A percentile compares a stretch with the other conserved stretches of the same genome.
Conservation (phyloP, 2,888 invertebrate species). For the Lysandra bellargus region DNA sequence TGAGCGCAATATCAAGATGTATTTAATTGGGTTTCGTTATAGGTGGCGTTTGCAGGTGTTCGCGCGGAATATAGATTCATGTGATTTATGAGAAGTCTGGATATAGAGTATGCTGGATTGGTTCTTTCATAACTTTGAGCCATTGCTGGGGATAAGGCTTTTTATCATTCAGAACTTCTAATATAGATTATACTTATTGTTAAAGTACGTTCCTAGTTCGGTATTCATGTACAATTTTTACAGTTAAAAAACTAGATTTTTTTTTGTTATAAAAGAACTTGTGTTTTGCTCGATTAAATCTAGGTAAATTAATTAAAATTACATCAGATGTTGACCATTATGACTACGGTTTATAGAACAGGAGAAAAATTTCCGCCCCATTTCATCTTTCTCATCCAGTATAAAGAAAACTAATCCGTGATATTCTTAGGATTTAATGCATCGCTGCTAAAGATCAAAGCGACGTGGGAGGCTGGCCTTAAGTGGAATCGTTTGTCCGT, state of each 20-base stretch:
- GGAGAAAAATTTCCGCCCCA: background rate
- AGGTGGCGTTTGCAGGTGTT: slow-evolving; percentile 63
- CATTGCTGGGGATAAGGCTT: background rate
- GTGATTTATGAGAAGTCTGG: slow-evolving; percentile 55
- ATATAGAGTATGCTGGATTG: slow-evolving; percentile 41
- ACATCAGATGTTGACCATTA: background rate
- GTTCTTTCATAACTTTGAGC: background rate
- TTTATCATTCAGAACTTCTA: too few relatives aligned
- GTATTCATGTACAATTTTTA: background rate
- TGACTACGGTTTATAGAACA: background rate
- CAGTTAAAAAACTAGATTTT: background rate
- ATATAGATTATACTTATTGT: background rate
- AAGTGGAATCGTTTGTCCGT: slow-evolving; percentile 42
- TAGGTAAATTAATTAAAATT: background rate
- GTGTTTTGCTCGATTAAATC: background rate
- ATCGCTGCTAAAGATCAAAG: slow-evolving; percentile 56
- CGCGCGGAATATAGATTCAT: slow-evolving; percentile 65
- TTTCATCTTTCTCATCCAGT: slow-evolving; percentile 46
- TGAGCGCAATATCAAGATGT: slow-evolving; percentile 70
- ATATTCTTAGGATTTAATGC: slow-evolving; percentile 52
- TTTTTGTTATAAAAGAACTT: background rate
- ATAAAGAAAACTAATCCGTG: slow-evolving; percentile 41
- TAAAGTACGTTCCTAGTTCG: background rate
- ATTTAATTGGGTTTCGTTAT: slow-evolving; percentile 67
- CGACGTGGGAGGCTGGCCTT: slow-evolving; percentile 62